Evolutionary conservation across 2,797 vertebrate genomes (phyloP), one percentile per base, ranked within the genome.

Genomic region (Sebastes nivosus): DNA sequence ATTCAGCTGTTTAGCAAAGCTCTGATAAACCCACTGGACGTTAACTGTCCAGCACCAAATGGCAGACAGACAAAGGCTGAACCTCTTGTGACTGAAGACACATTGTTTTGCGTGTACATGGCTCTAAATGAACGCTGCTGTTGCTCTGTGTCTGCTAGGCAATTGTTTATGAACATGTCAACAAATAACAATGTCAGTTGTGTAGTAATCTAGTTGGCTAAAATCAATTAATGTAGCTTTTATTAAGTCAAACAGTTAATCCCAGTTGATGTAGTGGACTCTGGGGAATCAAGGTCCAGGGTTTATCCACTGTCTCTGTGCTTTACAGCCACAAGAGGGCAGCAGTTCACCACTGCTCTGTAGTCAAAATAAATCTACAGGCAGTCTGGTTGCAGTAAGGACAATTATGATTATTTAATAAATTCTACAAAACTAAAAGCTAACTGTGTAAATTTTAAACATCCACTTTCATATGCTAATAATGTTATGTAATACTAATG

Each of bases 321-420:
- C 7, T 67, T 58, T 63, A 70, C 3, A 71, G 55, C 57, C 77
- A 87, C 60, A 77, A 77, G 81, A 77, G 70, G 75, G 76, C 78
- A 80, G 72, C 67, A 70, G n/a, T 34, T 67, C 54, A 72, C 27
- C 68, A 38, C 18, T 42, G 18, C 8, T 34, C 36, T 34, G 11
- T 38, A 5, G n/a, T 67, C 11, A 22, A 67, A 58, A 32, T 1
- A 75, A 54, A 10, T 36, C n/a, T 25, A 25, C 46, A 65, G 3
- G 6, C 14, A 10, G 9, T 22, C 50, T 18, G 3, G 7, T 4
- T 38, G 29, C 36, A 54, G 2, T 55, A 11, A 76, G 16, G 11
- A 30, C 12, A 46, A 7, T 57, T 46, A 24, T 2, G 22, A 30
- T 12, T 36, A 10, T 55, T 46, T 16, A 30, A 5, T 34, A 4